Base-by-base conservation (phyloP, 2,113 vertebrate genomes). In the Pteropus alecto region DNA sequence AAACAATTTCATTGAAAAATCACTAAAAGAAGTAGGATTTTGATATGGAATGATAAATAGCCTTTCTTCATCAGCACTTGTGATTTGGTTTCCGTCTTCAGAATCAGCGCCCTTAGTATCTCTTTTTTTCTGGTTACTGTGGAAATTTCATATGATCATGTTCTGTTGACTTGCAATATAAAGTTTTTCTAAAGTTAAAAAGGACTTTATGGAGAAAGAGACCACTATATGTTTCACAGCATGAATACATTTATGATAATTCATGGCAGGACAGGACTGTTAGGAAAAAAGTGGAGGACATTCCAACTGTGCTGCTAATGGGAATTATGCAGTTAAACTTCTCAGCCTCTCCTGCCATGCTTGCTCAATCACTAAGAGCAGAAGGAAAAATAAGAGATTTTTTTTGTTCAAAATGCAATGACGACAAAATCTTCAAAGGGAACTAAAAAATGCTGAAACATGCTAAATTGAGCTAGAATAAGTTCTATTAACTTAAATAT, bases 171-270 rank as follows among this genome's bases (percentile, higher is more conserved):
- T 78, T 79, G 63, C 54, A 95, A 70, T 68, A 82, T 77, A 65
- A 73, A 83, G 70, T 70, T 95, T 95, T 95, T 85, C 54, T 51
- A 70, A 93, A 82, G 56, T 85, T 94, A 67, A 58, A 76, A 87
- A 77, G 48, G 46, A 56, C 68, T 35, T 74, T 46, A n/a, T 83
- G 15, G 68, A 92, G 61, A 91, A 96, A 94, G 21, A 94, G 67
- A 92, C 21, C 88, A 83, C 61, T 91, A 63, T 68, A 65, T 85
- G 54, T 78, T 77, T 90, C 89, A 85, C 65, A 84, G 71, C 38
- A 56, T 77, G 71, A 82, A 90, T 93, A 97, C 73, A 88, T 90
- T 92, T 73, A 95, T 38, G 90, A 91, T 91, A 70, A 89, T 86
- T 97, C 77, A 58, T 38, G 7, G 70, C 77, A 93, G 87, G 87